Conservation (phyloP, 2,797 vertebrate species). For the Muscicapa comitata region DNA sequence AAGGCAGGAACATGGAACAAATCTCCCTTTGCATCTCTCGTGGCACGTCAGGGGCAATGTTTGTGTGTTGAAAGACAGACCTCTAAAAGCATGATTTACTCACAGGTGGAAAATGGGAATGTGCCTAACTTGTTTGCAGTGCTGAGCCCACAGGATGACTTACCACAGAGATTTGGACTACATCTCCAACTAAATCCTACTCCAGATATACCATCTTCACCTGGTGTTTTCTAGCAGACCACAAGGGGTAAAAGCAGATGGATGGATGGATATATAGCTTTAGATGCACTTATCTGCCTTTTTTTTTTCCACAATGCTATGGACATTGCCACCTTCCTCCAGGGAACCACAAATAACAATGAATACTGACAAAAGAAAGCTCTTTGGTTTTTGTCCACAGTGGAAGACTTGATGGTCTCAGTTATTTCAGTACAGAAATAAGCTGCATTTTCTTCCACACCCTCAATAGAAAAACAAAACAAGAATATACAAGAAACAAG, state of each 20-base stretch:
- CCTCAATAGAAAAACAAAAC: background rate
- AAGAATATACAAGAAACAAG: background rate
- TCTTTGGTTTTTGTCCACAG: background rate
- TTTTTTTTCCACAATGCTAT: rapidly evolving
- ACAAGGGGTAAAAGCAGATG: background rate
- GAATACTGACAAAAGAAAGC: background rate
- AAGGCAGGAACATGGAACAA: background rate
- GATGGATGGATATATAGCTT: background rate
- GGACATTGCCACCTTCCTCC: background rate
- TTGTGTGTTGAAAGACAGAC: background rate
- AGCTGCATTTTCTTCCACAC: background rate
- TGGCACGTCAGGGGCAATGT: background rate
- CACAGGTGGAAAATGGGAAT: background rate
- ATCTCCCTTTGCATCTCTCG: background rate
- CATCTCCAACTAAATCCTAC: background rate
- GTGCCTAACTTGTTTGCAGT: background rate
- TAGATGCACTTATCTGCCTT: background rate
- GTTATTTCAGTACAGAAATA: background rate
- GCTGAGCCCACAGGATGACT: background rate
- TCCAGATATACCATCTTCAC: background rate
- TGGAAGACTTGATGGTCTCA: background rate
- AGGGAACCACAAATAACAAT: background rate
- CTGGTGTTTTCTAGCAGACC: background rate
- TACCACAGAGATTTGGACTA: background rate
- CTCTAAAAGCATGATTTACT: background rate